Evolutionary conservation across 2,113 vertebrate genomes (phyloP), one percentile per base, ranked within the genome.

Genomic region (Coregonus clupeaformis): DNA sequence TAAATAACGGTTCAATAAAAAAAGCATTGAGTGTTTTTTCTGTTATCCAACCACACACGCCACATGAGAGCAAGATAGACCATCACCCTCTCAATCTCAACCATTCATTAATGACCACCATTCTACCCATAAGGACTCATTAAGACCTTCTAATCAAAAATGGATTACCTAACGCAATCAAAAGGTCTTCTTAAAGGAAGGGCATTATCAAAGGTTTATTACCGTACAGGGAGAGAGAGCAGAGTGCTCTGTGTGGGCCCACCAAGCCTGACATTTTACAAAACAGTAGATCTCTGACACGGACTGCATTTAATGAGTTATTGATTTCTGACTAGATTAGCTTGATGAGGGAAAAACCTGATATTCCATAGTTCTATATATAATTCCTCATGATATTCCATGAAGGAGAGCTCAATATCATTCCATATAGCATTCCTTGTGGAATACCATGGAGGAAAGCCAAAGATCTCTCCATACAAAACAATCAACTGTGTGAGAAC

Each of bases 151-250:
- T 52, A 18, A 52, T 52, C 3, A 18, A 52, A 52, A 52, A 16
- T 52, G 0, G 14, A 52, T 22, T 60, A 60, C 18, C 18, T 22
- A 60, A 22, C 18, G 5, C 20, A 24, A 22, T 60, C 6, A 60
- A n/a, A 60, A n/a, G 6, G 57, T 22, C 49, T 52, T 22, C 13
- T 11, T 60, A 24, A 52, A 60, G 57, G 52, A n/a, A n/a, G 57
- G 16, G 5, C 49, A 52, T 52, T 42, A 55, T 55, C 52, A 55
- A 55, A 55, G 60, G 32, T 73, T 77, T 85, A 85, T 88, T 84
- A 86, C 84, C 45, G 77, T 42, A 20, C 18, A n/a, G 20, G 60
- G 67, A 75, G 68, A 71, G 16, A 68, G 32, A 81, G 80, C 16
- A 52, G 12, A 1, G 49, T 52, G 14, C 12, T 52, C 49, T 52